Evolutionary conservation across 64 coral and sea anemone species (phyloP), one percentile per base, ranked within the genome.

Genomic region (Porites australiensis): DNA sequence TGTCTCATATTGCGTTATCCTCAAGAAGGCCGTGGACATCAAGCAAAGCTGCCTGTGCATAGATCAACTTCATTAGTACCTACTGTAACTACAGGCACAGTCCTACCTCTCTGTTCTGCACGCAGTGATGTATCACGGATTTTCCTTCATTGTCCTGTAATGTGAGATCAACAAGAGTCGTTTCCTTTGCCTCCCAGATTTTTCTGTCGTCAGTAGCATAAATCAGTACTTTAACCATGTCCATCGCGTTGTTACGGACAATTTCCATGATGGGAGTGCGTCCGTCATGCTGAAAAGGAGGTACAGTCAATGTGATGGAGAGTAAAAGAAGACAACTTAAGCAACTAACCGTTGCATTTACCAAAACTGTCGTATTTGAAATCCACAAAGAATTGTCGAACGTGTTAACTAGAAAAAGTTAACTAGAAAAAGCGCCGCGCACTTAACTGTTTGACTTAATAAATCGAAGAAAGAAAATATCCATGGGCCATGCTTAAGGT

Each of bases 181-280:
- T 94, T 21, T 85, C 69, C 16, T 89, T 86, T 19, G 59, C 62
- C 10, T 74, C 63, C 95, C 95, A 97, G 9, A 94, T 68, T 12
- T 79, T 14, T 22, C 83, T 77, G 82, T 98, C 83, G 66, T 90
- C 87, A 9, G 95, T 98, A 22, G 88, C 92, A 88, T 82, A 94
- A n/a, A 94, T 50, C 50, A 98, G 88, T 18, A 98, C 47, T 19
- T 94, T 98, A 2, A 84, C 77, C 75, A 94, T 98, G 88, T 98
- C 95, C 67, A 91, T 65, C 50, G 52, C 53, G 51, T 93, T 87
- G 59, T 79, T 64, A 47, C 61, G 68, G 0, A 98, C 77, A 9
- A 79, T 88, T 77, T 91, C 63, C 88, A 98, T 98, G 23, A 98
- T 46, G 14, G 95, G 88, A 2, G 95, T 98, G 63, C 60, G 50